phyloP scores from a whole-genome alignment of 2,797 vertebrate species.

The Peromyscus aztecus region DNA sequence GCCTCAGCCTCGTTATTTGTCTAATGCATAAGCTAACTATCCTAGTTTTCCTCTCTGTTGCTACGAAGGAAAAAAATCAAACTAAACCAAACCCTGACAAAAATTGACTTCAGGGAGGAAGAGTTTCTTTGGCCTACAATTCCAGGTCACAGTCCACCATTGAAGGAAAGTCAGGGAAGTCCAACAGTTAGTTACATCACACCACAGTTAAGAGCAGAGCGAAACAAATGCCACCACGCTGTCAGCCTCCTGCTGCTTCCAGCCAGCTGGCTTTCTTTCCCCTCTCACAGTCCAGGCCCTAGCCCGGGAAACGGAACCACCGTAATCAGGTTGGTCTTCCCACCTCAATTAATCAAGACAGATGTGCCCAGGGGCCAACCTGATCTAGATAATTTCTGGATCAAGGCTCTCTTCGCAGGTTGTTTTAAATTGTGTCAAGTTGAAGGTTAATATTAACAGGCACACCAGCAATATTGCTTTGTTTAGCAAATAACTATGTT shows the following conservation, averaged over 20 bases:
- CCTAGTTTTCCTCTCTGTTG: not conserved
- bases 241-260: not conserved
- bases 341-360: not conserved
- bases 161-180: not conserved
- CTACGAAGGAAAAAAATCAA: not conserved
- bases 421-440: not conserved
- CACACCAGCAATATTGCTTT: not conserved
- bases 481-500: slow-evolving; percentile 54
- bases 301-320: not conserved
- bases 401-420: not conserved
- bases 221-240: not conserved
- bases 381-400: not conserved
- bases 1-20: not conserved
- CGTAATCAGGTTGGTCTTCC: not conserved
- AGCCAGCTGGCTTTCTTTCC: not conserved
- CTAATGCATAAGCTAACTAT: not conserved
- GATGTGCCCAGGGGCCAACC: not conserved
- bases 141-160: too few relatives aligned
- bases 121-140: not conserved
- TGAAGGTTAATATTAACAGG: not conserved
- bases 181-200: not conserved
- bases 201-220: not conserved
- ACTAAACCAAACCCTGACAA: not conserved
- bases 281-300: not conserved
- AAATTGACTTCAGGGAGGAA: too few relatives aligned